phyloP scores from a whole-genome alignment of 2,113 vertebrate species.

The Macquaria australasica region DNA sequence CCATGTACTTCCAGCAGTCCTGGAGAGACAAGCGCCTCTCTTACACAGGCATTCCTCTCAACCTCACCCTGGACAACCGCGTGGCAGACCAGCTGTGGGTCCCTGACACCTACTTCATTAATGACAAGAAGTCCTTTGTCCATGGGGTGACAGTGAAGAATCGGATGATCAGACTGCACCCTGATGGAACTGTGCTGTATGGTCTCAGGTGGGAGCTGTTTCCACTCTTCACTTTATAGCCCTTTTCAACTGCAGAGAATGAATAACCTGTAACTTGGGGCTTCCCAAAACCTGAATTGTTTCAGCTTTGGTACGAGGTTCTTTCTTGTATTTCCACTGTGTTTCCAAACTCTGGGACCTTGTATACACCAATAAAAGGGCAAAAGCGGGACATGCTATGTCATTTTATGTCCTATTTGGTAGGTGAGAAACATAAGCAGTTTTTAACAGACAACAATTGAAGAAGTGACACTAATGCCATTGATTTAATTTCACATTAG shows the following conservation, averaged over 20 bases:
- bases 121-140: slow-evolving; percentile 96
- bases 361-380: not conserved
- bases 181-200: slow-evolving; percentile 94
- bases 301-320: not conserved
- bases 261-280: too few species aligned
- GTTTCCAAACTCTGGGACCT: not conserved
- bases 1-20: slow-evolving; percentile 97
- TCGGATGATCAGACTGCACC: slow-evolving; percentile 94
- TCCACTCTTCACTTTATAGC: not conserved
- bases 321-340: not conserved
- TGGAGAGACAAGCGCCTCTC: slow-evolving; percentile 96
- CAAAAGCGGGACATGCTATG: not conserved
- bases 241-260: not conserved
- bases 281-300: not conserved
- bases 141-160: slow-evolving; percentile 96
- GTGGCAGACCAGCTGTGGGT: slow-evolving; percentile 95
- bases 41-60: slow-evolving; percentile 95
- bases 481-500: not conserved
- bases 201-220: slow-evolving; percentile 87
- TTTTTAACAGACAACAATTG: not conserved
- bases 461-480: not conserved
- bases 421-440: not conserved
- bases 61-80: slow-evolving; percentile 94
- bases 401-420: not conserved
- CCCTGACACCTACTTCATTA: slow-evolving; percentile 94